These are phyloP conservation scores for Semibalanus balanoides DNA, from an alignment of 1,140 invertebrate species.

Conservation along the genomic window DNA sequence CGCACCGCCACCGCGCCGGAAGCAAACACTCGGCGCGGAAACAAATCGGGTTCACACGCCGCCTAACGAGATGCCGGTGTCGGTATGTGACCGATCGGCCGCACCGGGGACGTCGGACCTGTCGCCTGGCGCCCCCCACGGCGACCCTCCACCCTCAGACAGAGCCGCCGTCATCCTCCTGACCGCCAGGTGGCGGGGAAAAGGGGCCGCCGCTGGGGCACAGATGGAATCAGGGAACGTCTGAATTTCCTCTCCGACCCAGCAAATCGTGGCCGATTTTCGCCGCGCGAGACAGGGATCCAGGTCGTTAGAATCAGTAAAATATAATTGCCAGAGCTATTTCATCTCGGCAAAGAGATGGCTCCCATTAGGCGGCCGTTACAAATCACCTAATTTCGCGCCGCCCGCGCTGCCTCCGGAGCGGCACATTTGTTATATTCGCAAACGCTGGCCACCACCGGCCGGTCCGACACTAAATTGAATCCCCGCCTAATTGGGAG, in stretches of 20 bases:
- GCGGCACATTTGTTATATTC: not conserved
- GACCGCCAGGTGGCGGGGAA: not conserved
- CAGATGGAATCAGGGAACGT: too few relatives aligned
- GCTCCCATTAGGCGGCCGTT: not conserved
- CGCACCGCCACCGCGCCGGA: not conserved
- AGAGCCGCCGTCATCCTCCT: not conserved
- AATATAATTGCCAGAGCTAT: not conserved
- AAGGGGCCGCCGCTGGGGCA: not conserved
- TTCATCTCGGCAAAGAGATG: not conserved
- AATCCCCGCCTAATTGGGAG: not conserved
- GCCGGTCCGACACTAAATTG: not conserved
- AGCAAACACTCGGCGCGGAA: not conserved
- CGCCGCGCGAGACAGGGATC: not conserved
- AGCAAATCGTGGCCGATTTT: too few relatives aligned
- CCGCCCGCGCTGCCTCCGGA: too few relatives aligned
- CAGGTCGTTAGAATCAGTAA: not conserved
- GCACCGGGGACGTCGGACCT: not conserved
- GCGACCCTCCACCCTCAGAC: not conserved
- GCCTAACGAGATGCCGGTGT: not conserved
- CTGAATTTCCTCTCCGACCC: too few relatives aligned
- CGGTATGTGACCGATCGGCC: not conserved
- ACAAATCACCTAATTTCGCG: not conserved
- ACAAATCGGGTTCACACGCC: not conserved
- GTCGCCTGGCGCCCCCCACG: not conserved
- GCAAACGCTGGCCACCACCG: not conserved